These are phyloP conservation scores for Limosa lapponica DNA, from an alignment of 2,797 vertebrate genomes.

Conservation along the genomic window DNA sequence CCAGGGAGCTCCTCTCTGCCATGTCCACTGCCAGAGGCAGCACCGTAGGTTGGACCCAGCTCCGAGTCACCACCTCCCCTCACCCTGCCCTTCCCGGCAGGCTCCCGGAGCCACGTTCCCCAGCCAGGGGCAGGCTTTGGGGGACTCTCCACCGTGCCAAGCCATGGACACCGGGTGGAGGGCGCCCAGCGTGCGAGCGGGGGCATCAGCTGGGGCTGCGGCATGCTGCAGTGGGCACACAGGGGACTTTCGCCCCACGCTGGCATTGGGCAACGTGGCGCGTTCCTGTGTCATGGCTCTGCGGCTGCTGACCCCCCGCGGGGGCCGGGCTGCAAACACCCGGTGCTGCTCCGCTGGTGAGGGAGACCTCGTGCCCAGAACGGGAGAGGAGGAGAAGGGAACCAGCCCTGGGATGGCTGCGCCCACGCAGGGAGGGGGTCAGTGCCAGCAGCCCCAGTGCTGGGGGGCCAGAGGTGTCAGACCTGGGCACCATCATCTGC, in stretches of 20 bases:
- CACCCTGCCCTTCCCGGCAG: rapidly evolving
- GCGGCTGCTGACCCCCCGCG: not conserved
- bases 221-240: rapidly evolving
- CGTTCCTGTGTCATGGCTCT: not conserved
- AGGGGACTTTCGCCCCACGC: not conserved
- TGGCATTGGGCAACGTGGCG: rapidly evolving
- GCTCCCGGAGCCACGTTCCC: not conserved
- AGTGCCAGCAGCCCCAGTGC: rapidly evolving
- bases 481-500: not conserved
- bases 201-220: not conserved
- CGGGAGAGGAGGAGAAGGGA: not conserved
- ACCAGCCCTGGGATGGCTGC: rapidly evolving
- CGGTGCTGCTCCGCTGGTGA: rapidly evolving
- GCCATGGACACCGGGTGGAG: not conserved
- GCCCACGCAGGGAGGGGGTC: rapidly evolving
- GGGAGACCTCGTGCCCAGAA: rapidly evolving
- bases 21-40: not conserved
- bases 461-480: not conserved
- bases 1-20: not conserved
- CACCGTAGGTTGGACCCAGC: rapidly evolving
- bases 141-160: rapidly evolving
- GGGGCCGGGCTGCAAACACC: not conserved
- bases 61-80: not conserved
- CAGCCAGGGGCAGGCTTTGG: not conserved
- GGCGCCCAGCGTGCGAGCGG: rapidly evolving